Conservation (phyloP, 2,888 invertebrate genomes). For the Cantharis lateralis region DNA sequence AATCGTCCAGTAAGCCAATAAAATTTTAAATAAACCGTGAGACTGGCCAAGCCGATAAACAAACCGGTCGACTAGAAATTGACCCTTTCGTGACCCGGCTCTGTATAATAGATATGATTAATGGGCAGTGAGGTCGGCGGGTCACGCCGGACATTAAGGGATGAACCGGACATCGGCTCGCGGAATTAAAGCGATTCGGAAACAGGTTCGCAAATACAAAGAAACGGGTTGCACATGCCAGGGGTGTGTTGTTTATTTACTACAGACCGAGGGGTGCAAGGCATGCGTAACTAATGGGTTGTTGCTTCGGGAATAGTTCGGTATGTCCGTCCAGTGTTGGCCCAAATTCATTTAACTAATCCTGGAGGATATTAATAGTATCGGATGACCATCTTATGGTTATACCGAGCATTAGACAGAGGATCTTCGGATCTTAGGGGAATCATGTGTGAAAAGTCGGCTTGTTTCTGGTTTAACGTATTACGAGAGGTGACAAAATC, state of each 20-base stretch:
- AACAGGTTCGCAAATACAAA: constrained; percentile 48
- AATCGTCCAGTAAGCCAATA: constrained; percentile 42
- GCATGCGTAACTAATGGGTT: constrained; percentile 50
- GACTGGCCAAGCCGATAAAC: constrained; percentile 17
- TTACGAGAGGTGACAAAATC: constrained; percentile 40
- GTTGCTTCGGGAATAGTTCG: constrained; percentile 19
- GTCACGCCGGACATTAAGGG: constrained; percentile 56
- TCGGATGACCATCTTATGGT: constrained; percentile 1
- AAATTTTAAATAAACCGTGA: constrained; percentile 10
- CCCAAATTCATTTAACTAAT: constrained; percentile 20
- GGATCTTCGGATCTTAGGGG: constrained; percentile 24
- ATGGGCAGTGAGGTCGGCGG: constrained; percentile 56
- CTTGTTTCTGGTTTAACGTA: constrained; percentile 47
- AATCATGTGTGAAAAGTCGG: constrained; percentile 38
- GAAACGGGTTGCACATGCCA: constrained; percentile 48
- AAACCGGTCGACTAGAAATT: constrained; percentile 36
- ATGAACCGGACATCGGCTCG: constrained; percentile 52
- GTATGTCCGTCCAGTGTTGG: constrained; percentile 9
- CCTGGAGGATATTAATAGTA: constrained; percentile 25
- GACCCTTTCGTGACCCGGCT: constrained; percentile 48
- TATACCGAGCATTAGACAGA: constrained; percentile 24
- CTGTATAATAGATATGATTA: constrained; percentile 56
- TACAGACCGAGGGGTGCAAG: constrained; percentile 43
- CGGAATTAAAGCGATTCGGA: constrained; percentile 45
- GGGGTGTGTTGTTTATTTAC: constrained; percentile 52